These are phyloP conservation scores for Brachylomia viminalis DNA, from an alignment of 2,888 invertebrate species.

Conservation along the genomic window DNA sequence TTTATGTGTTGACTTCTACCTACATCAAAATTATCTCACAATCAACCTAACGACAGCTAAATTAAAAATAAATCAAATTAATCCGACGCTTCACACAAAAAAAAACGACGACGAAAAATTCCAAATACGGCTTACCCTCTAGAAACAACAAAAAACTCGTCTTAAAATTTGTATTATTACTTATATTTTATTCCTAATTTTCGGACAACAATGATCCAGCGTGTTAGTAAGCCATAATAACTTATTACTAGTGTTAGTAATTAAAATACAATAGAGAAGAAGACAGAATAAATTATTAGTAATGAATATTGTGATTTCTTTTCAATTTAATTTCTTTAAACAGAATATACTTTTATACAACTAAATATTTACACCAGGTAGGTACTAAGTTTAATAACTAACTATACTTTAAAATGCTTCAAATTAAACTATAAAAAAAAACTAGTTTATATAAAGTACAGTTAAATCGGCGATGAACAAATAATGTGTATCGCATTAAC, in stretches of 20 bases:
- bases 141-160: neutral
- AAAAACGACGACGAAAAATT: neutral
- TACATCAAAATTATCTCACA: constrained; percentile 28
- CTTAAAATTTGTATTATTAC: too few species aligned
- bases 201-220: too few species aligned
- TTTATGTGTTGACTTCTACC: constrained; percentile 4
- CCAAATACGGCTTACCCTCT: neutral
- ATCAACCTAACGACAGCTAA: constrained; percentile 27
- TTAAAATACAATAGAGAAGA: too few species aligned
- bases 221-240: too few species aligned
- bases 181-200: too few species aligned
- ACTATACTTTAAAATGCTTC: too few species aligned
- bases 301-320: neutral
- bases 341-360: neutral
- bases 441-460: constrained; percentile 66
- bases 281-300: too few species aligned
- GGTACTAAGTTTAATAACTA: neutral
- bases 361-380: neutral
- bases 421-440: constrained; percentile 20
- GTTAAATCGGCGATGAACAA: constrained; percentile 75
- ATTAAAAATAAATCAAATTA: constrained; percentile 46
- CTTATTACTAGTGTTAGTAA: too few species aligned
- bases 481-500: constrained; percentile 77
- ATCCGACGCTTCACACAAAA: constrained; percentile 33
- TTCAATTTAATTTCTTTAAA: neutral